These are phyloP conservation scores for Anolis apletophallus DNA, from an alignment of 2,797 vertebrate species.

Conservation along the genomic window DNA sequence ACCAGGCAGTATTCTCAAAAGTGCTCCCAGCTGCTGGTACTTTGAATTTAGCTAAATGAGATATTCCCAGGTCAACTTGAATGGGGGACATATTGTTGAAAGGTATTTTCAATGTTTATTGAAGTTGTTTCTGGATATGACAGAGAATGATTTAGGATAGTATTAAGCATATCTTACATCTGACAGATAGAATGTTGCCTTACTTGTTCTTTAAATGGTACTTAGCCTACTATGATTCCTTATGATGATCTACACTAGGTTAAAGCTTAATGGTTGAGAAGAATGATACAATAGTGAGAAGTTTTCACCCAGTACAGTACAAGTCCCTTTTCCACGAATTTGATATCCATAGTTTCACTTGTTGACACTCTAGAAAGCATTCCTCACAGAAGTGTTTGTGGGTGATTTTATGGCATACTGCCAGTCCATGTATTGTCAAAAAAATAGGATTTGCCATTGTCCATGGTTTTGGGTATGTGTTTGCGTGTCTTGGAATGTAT, in stretches of 20 bases:
- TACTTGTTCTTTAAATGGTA: too few relatives aligned
- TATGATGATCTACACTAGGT: background rate
- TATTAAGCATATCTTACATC: background rate
- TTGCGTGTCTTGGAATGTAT: too few relatives aligned
- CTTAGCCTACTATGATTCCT: background rate
- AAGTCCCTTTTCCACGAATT: too few relatives aligned
- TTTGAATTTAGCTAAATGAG: slow-evolving; percentile 67
- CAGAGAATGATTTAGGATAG: background rate
- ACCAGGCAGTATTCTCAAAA: slow-evolving; percentile 64
- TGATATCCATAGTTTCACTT: too few relatives aligned
- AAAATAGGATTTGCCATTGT: too few relatives aligned
- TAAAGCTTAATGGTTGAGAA: background rate
- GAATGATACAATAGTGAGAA: too few relatives aligned
- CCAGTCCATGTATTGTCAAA: too few relatives aligned
- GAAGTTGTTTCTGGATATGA: slow-evolving; percentile 39
- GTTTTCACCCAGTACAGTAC: too few relatives aligned
- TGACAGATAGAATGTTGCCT: background rate
- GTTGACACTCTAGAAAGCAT: too few relatives aligned
- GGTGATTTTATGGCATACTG: too few relatives aligned
- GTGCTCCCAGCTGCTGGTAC: slow-evolving; percentile 62
- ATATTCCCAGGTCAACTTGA: slow-evolving; percentile 51
- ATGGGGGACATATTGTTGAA: slow-evolving; percentile 43
- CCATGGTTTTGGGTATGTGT: too few relatives aligned
- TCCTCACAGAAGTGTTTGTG: too few relatives aligned
- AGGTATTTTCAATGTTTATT: slow-evolving; percentile 36